phyloP scores from a whole-genome alignment of 2,888 invertebrate genomes.

The Smittia sp. region DNA sequence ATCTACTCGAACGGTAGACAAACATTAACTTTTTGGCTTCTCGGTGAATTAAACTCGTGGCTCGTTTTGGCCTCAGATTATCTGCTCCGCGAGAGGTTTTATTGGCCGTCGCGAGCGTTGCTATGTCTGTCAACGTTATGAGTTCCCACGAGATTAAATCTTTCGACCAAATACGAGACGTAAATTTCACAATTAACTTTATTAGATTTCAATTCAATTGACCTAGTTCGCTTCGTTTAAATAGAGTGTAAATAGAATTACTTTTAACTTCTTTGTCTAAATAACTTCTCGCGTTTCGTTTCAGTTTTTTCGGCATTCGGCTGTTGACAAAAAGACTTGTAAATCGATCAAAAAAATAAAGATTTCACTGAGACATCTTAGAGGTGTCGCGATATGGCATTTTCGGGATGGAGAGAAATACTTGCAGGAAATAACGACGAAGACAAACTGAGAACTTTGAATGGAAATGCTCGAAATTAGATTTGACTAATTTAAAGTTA shows the following conservation, averaged over 20 bases:
- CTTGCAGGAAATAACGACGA: too few species aligned
- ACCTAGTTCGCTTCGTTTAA: not conserved
- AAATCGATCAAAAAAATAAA: not conserved
- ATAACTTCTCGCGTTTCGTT: not conserved
- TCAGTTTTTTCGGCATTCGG: too few species aligned
- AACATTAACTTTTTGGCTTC: too few species aligned
- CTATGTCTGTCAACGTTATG: too few species aligned
- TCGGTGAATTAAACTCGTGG: too few species aligned
- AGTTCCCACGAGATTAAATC: too few species aligned
- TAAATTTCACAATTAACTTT: not conserved
- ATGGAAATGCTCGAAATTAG: not conserved
- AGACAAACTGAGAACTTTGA: not conserved
- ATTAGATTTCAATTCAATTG: slow-evolving; percentile 1
- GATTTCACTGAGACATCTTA: not conserved
- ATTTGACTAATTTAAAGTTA: not conserved
- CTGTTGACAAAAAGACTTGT: not conserved
- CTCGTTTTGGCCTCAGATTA: too few species aligned
- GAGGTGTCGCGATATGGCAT: not conserved
- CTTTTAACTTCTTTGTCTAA: not conserved
- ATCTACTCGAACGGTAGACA: too few species aligned
- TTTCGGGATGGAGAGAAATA: not conserved
- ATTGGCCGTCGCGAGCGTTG: too few species aligned
- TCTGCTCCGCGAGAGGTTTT: too few species aligned
- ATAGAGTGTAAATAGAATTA: not conserved
- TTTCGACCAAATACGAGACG: too few species aligned